Conservation (phyloP, 2,888 invertebrate species). For the Plusia festucae region DNA sequence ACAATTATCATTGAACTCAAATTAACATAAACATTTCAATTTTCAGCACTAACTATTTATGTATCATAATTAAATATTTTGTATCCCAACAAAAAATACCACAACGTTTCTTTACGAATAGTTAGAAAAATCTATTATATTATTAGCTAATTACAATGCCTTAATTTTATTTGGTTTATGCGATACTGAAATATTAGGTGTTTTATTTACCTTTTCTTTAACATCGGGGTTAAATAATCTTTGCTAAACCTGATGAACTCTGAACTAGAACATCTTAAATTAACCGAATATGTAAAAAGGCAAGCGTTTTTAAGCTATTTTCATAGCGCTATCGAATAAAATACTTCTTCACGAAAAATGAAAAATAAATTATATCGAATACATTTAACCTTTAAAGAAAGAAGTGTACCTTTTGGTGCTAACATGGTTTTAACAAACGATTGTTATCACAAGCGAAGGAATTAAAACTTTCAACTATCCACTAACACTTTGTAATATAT, state of each 20-base stretch:
- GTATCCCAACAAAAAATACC: slow-evolving; percentile 15
- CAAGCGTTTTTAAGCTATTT: not conserved
- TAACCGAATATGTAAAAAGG: not conserved
- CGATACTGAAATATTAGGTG: slow-evolving; percentile 36
- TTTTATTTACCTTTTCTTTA: not conserved
- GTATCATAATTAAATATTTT: slow-evolving; percentile 24
- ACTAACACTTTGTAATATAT: too few species aligned
- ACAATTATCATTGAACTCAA: not conserved
- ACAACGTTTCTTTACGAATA: slow-evolving; percentile 58
- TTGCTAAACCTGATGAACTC: not conserved
- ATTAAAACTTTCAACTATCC: too few species aligned
- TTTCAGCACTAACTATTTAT: slow-evolving; percentile 10
- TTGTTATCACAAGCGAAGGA: too few species aligned
- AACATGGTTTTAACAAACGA: too few species aligned
- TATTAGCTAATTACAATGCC: slow-evolving; percentile 55
- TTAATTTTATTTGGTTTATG: slow-evolving; percentile 29
- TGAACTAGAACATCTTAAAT: not conserved
- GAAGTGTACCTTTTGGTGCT: too few species aligned
- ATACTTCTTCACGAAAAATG: too few species aligned
- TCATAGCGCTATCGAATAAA: too few species aligned
- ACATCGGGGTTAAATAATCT: not conserved
- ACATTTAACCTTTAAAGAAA: too few species aligned
- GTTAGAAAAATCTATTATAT: slow-evolving; percentile 62
- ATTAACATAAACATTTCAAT: not conserved
- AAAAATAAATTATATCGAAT: too few species aligned